phyloP scores from a whole-genome alignment of 2,113 vertebrate genomes.

The Chauna torquata region DNA sequence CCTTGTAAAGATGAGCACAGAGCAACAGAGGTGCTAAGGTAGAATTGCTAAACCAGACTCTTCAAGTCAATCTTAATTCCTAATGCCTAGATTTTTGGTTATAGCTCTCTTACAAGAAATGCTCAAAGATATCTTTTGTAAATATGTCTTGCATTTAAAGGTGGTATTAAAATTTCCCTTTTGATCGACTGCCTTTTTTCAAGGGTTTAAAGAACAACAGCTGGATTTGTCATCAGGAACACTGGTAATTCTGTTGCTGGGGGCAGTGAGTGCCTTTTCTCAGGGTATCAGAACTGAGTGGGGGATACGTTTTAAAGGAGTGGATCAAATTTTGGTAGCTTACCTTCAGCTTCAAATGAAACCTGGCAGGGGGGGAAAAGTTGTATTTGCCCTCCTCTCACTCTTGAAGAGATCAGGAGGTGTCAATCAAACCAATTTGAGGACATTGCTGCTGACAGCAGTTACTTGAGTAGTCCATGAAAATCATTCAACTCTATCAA shows the following conservation, averaged over 20 bases:
- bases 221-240: neutral
- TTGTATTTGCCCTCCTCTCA: neutral
- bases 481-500: neutral
- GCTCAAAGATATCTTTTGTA: neutral
- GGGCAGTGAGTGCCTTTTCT: neutral
- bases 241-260: neutral
- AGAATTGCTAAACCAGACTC: neutral
- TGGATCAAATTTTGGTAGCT: rapidly evolving
- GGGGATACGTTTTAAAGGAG: neutral
- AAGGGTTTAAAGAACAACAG: neutral
- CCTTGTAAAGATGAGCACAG: neutral
- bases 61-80: neutral
- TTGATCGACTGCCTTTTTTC: neutral
- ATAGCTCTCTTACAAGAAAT: neutral
- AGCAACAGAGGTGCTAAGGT: neutral
- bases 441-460: neutral
- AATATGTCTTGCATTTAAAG: neutral
- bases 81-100: neutral
- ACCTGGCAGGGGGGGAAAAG: neutral
- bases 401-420: neutral
- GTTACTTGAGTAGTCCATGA: rapidly evolving
- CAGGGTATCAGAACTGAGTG: neutral
- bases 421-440: neutral
- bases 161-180: neutral
- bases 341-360: neutral